Evolutionary conservation across 2,113 vertebrate genomes (phyloP).

Genomic region (Taurulus bubalis): DNA sequence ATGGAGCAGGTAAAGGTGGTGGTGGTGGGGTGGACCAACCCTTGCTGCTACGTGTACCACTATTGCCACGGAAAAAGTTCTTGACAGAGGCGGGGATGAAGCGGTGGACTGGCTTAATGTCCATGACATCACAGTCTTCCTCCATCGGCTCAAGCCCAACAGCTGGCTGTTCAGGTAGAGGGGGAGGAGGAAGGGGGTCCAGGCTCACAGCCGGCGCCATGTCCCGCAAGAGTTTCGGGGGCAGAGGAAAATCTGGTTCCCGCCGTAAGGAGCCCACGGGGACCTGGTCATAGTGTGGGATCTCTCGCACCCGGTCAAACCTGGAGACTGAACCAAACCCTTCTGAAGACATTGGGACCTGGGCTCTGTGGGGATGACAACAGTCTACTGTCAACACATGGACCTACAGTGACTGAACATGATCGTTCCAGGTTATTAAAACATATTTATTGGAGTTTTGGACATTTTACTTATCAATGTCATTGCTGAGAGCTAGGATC

Average conservation of each 20-base stretch:
- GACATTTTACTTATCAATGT: not conserved
- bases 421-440: not conserved
- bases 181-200: conserved; percentile 87
- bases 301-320: conserved; percentile 74
- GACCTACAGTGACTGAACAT: not conserved
- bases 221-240: conserved; percentile 47
- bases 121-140: conserved; percentile 70
- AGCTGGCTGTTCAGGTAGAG: conserved; percentile 86
- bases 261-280: conserved; percentile 64
- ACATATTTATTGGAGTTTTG: not conserved
- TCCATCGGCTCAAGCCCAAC: conserved; percentile 82
- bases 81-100: conserved; percentile 96
- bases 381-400: not conserved
- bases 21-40: conserved; percentile 68
- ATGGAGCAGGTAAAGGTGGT: conserved; percentile 6
- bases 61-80: conserved; percentile 88
- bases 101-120: conserved; percentile 90
- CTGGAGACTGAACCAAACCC: conserved; percentile 52
- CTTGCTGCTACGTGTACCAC: conserved; percentile 67
- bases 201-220: conserved; percentile 75
- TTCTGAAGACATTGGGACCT: conserved; percentile 70
- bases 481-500: not conserved
- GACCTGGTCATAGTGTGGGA: conserved; percentile 83
- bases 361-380: not conserved
- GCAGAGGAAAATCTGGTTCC: conserved; percentile 55